phyloP scores from a whole-genome alignment of 2,888 invertebrate genomes.

The Habrosyne pyritoides region DNA sequence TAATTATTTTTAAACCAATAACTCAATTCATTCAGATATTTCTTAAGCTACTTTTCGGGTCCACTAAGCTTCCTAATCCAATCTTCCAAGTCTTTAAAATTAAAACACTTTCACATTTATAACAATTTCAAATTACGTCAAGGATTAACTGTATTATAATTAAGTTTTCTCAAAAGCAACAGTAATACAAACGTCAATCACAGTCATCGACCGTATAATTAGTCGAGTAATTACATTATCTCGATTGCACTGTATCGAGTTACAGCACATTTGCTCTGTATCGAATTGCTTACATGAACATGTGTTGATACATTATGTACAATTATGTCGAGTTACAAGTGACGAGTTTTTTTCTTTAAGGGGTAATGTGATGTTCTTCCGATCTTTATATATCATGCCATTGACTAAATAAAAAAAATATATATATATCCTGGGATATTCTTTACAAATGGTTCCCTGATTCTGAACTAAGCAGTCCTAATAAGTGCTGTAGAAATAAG shows the following conservation, averaged over 20 bases:
- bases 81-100: too few species aligned
- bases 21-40: too few species aligned
- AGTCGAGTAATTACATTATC: constrained; percentile 16
- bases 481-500: too few species aligned
- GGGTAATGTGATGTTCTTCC: not conserved
- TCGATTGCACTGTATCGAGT: constrained; percentile 11
- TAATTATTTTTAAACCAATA: too few species aligned
- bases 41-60: too few species aligned
- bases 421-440: too few species aligned
- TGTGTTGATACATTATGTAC: not conserved
- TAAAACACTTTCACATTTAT: too few species aligned
- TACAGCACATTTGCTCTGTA: constrained; percentile 1
- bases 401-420: not conserved
- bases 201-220: constrained; percentile 18
- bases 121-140: too few species aligned
- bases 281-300: not conserved
- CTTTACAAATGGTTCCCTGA: too few species aligned
- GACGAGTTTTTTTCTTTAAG: not conserved
- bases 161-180: not conserved
- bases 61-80: too few species aligned
- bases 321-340: not conserved
- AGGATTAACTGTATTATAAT: too few species aligned
- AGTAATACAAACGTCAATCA: constrained; percentile 21
- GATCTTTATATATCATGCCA: not conserved
- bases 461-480: too few species aligned